These are phyloP conservation scores for Megatriorchis doriae DNA, from an alignment of 2,113 vertebrate genomes.

Conservation along the genomic window DNA sequence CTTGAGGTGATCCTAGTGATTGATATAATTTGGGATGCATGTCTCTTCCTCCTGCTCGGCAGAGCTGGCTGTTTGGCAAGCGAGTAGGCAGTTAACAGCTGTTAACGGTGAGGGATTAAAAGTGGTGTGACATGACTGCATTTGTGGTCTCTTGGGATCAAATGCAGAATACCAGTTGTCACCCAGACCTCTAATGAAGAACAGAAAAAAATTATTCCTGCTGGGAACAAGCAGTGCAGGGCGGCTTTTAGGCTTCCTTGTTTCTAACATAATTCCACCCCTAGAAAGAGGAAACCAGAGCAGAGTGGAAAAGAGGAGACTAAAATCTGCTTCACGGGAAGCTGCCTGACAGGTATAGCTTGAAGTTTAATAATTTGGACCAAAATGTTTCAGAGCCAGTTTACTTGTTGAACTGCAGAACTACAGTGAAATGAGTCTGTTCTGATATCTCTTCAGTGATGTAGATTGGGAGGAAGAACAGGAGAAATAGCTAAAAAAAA, in stretches of 20 bases:
- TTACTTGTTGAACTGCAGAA: background rate
- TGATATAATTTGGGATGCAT: background rate
- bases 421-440: background rate
- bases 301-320: background rate
- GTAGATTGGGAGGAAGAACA: background rate
- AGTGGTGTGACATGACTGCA: rapidly evolving
- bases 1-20: background rate
- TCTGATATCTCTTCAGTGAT: background rate
- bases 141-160: background rate
- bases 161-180: background rate
- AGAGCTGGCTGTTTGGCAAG: background rate
- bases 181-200: background rate
- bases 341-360: background rate
- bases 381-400: background rate
- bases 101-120: background rate
- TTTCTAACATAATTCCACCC: background rate
- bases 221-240: background rate
- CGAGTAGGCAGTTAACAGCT: background rate
- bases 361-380: background rate
- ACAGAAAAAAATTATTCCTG: background rate
- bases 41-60: background rate
- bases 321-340: background rate
- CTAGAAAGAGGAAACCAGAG: background rate
- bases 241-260: background rate
- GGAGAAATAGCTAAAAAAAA: background rate